Evolutionary conservation across 2,888 invertebrate genomes (phyloP).

Genomic region (Boloria selene): DNA sequence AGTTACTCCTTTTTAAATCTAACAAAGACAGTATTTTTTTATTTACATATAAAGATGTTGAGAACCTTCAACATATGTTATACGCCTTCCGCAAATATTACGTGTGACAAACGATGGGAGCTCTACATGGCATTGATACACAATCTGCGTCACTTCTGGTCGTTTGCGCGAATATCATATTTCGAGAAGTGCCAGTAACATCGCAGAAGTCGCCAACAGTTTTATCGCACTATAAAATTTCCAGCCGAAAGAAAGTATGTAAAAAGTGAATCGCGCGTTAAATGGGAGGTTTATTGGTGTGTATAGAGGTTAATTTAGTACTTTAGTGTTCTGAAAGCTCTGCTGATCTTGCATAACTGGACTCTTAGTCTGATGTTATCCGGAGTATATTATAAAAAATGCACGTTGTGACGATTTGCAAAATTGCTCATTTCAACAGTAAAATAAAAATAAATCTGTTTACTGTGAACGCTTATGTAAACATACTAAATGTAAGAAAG

Average conservation of each 20-base stretch:
- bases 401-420: background rate
- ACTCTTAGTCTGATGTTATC: conserved; percentile 40
- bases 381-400: conserved; percentile 28
- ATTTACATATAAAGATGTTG: conserved; percentile 30
- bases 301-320: conserved; percentile 64
- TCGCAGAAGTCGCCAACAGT: conserved; percentile 58
- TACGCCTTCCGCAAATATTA: conserved; percentile 32
- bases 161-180: conserved; percentile 20
- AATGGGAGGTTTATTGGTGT: conserved; percentile 65
- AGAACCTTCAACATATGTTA: conserved; percentile 37
- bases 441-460: background rate
- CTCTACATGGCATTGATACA: conserved; percentile 38
- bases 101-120: conserved; percentile 33
- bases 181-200: conserved; percentile 19
- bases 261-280: conserved; percentile 62
- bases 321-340: conserved; percentile 68
- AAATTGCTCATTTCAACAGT: background rate
- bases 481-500: background rate
- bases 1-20: conserved; percentile 4
- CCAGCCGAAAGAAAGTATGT: conserved; percentile 59
- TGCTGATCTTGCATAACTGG: conserved; percentile 61
- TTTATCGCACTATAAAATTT: conserved; percentile 62
- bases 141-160: conserved; percentile 32
- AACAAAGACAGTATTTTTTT: background rate
- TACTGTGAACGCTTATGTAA: background rate